Conservation (phyloP, 2,113 vertebrate species). For the Stegostoma tigrinum region DNA sequence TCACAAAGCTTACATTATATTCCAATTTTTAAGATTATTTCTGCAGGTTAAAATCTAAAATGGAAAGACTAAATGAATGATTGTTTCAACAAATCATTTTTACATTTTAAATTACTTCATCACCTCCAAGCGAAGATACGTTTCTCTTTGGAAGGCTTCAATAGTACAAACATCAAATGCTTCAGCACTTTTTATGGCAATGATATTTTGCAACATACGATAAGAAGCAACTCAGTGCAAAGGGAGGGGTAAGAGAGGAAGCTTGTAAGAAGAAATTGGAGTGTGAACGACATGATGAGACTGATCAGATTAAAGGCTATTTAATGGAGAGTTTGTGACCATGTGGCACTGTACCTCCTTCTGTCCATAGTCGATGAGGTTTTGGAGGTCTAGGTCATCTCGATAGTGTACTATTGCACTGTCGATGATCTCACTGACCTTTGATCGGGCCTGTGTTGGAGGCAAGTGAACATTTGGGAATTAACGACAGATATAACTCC, state of each 20-base stretch:
- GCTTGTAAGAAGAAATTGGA: neutral
- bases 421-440: conserved; percentile 72
- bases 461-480: neutral
- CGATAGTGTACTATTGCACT: conserved; percentile 76
- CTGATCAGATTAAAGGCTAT: neutral
- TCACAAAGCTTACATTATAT: neutral
- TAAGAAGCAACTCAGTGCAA: too few relatives aligned
- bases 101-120: neutral
- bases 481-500: neutral
- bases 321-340: neutral
- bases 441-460: conserved; percentile 61
- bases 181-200: neutral
- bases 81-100: neutral
- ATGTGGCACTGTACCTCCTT: conserved; percentile 59
- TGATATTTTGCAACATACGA: neutral
- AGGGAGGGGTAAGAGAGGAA: neutral
- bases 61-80: neutral
- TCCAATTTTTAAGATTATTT: neutral
- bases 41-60: neutral
- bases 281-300: neutral
- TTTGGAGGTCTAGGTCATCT: conserved; percentile 81
- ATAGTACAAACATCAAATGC: neutral
- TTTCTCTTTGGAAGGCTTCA: neutral
- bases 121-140: neutral
- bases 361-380: conserved; percentile 85